phyloP scores from a whole-genome alignment of 2,113 vertebrate genomes.

The Brachyhypopomus gauderio region DNA sequence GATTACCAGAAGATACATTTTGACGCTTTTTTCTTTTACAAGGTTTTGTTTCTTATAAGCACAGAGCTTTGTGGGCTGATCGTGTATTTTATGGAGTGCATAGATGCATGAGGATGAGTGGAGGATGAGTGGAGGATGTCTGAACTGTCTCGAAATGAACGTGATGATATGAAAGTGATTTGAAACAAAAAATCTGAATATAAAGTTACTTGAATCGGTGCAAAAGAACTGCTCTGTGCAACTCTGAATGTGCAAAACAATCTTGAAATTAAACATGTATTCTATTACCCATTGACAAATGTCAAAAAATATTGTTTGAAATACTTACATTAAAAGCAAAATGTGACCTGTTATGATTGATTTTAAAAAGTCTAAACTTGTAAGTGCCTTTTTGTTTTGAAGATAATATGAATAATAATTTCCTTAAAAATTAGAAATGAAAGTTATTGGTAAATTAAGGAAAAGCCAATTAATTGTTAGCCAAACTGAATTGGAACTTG shows the following conservation, averaged over 20 bases:
- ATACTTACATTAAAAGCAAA: neutral
- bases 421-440: neutral
- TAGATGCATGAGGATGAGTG: neutral
- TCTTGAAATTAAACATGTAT: neutral
- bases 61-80: neutral
- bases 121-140: neutral
- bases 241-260: conserved; percentile 15
- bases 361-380: neutral
- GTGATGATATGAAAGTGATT: too few relatives aligned
- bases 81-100: neutral
- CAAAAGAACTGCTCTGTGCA: conserved; percentile 11
- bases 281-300: neutral
- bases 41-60: too few relatives aligned
- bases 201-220: neutral
- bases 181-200: neutral
- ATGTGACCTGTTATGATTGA: neutral
- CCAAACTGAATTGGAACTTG: neutral
- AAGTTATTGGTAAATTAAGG: neutral
- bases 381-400: neutral
- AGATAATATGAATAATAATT: neutral
- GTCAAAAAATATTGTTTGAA: conserved; percentile 13
- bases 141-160: neutral
- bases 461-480: neutral
- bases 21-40: too few relatives aligned
- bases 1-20: too few relatives aligned